phyloP scores from a whole-genome alignment of 2,113 vertebrate species.

The Toxotes chatareus region DNA sequence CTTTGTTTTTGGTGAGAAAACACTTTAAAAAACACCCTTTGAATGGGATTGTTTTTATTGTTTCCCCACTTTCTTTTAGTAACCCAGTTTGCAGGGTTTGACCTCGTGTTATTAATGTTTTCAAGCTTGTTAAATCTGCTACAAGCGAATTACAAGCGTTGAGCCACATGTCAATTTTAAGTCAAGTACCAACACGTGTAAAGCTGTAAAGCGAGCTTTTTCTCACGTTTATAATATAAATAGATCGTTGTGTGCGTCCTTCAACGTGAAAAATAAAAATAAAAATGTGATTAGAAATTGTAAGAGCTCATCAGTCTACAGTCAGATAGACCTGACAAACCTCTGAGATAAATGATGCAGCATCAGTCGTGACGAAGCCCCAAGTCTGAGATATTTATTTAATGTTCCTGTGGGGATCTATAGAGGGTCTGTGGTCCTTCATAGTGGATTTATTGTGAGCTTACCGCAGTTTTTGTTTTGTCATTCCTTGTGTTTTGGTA shows the following conservation, averaged over 20 bases:
- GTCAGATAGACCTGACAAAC: background rate
- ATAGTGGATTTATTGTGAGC: background rate
- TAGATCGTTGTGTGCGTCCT: background rate
- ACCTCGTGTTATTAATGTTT: background rate
- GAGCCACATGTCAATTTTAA: background rate
- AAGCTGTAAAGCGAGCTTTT: background rate
- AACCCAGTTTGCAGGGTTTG: background rate
- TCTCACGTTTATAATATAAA: background rate
- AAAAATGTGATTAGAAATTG: background rate
- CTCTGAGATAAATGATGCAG: background rate
- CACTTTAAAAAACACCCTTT: no score
- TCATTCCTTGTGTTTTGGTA: background rate
- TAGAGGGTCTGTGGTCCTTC: background rate
- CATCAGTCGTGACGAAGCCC: background rate
- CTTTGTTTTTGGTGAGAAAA: background rate
- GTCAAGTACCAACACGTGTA: background rate
- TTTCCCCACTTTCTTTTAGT: no score
- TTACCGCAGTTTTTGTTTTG: slow-evolving; percentile 17
- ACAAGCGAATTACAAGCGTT: background rate
- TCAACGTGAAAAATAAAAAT: background rate
- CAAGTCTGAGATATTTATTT: background rate
- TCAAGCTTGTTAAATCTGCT: background rate
- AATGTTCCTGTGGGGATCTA: background rate
- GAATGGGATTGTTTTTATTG: no score
- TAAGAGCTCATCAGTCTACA: background rate